Conservation (phyloP, 2,113 vertebrate species). For the Indicator indicator region DNA sequence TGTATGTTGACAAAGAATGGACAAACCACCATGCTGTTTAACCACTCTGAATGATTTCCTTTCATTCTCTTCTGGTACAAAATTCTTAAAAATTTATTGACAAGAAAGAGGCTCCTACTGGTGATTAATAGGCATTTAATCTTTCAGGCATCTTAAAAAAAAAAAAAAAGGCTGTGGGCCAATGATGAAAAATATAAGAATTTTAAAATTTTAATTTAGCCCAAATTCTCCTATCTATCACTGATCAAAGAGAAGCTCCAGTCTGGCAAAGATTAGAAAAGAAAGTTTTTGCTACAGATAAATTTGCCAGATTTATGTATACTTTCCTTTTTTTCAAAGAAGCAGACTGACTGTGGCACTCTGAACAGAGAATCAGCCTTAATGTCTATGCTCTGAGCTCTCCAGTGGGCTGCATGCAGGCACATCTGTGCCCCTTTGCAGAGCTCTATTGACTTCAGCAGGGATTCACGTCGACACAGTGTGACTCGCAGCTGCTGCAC, state of each 20-base stretch:
- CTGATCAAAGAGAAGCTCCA: neutral
- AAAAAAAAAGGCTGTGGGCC: neutral
- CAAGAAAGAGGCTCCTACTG: neutral
- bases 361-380: neutral
- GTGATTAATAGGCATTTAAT: neutral
- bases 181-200: neutral
- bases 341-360: neutral
- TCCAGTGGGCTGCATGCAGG: neutral
- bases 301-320: conserved; percentile 4
- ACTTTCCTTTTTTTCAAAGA: neutral
- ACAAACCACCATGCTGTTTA: conserved; percentile 32
- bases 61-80: neutral
- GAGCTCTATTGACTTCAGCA: conserved; percentile 40
- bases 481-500: neutral
- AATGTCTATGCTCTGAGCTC: neutral
- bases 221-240: neutral
- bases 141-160: neutral
- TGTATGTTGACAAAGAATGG: neutral
- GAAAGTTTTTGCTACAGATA: neutral
- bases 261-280: neutral
- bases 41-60: neutral
- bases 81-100: neutral
- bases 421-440: conserved; percentile 36
- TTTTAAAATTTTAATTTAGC: neutral
- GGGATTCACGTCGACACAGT: neutral